phyloP scores from a whole-genome alignment of 1,140 invertebrate genomes.

The Drosophila baimaii region DNA sequence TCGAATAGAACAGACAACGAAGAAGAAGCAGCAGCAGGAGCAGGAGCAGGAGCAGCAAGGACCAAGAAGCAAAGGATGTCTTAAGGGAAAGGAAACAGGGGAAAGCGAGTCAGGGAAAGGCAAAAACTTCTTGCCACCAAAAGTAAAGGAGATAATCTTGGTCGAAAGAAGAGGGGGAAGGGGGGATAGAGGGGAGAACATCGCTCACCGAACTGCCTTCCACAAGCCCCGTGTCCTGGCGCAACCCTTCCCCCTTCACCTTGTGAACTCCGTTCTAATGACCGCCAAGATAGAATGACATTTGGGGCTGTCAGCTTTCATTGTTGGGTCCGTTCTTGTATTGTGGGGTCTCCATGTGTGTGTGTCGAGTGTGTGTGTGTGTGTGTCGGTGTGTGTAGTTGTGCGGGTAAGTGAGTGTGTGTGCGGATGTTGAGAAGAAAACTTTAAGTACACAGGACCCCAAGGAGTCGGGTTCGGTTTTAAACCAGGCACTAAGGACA shows the following conservation, averaged over 20 bases:
- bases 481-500: slow-evolving; percentile 41
- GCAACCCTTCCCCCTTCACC: slow-evolving; percentile 26
- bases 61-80: slow-evolving; percentile 3
- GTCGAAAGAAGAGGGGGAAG: slow-evolving; percentile 62
- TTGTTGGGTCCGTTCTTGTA: slow-evolving; percentile 70
- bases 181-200: too few relatives aligned
- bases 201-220: slow-evolving; percentile 14
- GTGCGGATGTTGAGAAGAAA: slow-evolving; percentile 65
- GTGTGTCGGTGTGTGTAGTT: slow-evolving; percentile 36
- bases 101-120: background rate
- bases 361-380: slow-evolving; percentile 24
- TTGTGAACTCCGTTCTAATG: slow-evolving; percentile 77
- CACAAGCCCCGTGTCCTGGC: background rate
- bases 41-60: slow-evolving; percentile 16
- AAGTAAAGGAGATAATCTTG: slow-evolving; percentile 82
- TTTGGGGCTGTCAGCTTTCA: slow-evolving; percentile 81
- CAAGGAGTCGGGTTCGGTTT: slow-evolving; percentile 61
- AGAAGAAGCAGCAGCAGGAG: slow-evolving; percentile 15
- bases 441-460: slow-evolving; percentile 75
- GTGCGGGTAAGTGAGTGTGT: slow-evolving; percentile 42
- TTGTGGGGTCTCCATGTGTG: slow-evolving; percentile 45
- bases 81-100: background rate
- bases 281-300: slow-evolving; percentile 82
- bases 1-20: slow-evolving; percentile 58
- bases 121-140: slow-evolving; percentile 80